phyloP scores from a whole-genome alignment of 2,113 vertebrate genomes.

The Istiophorus platypterus region DNA sequence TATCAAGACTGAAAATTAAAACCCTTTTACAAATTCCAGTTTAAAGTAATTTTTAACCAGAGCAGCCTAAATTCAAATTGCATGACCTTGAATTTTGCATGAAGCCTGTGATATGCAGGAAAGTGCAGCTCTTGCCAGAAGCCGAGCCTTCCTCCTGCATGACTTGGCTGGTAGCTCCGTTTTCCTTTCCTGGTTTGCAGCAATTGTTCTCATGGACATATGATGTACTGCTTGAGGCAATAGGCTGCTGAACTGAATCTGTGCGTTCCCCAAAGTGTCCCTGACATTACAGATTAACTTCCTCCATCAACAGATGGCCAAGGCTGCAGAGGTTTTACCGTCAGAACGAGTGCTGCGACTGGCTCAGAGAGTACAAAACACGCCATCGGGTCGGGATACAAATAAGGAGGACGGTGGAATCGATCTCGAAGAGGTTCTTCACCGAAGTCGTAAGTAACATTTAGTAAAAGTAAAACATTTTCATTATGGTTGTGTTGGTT shows the following conservation, averaged over 20 bases:
- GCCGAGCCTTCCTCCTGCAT: constrained; percentile 27
- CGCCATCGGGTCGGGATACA: constrained; percentile 92
- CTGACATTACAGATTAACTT: neutral
- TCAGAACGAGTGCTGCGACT: constrained; percentile 90
- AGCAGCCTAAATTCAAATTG: neutral
- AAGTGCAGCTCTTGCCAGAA: constrained; percentile 34
- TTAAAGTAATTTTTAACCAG: neutral
- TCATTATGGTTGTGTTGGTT: neutral
- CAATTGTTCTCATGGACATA: neutral
- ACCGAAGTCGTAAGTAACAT: constrained; percentile 91
- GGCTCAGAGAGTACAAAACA: constrained; percentile 93
- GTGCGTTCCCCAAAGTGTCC: neutral
- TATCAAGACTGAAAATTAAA: neutral
- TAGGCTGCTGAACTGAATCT: neutral
- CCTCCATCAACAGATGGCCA: constrained; percentile 89
- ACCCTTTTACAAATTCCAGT: neutral
- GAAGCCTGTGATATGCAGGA: constrained; percentile 9
- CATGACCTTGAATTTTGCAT: constrained; percentile 62
- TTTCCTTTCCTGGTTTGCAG: neutral
- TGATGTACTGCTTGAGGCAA: neutral
- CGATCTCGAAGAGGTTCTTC: constrained; percentile 96
- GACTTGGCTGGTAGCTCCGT: constrained; percentile 1
- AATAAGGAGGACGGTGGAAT: constrained; percentile 91
- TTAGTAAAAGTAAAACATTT: neutral
- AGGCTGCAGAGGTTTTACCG: constrained; percentile 94